These are phyloP conservation scores for Tenthredo distinguenda DNA, from an alignment of 2,888 invertebrate genomes.

Conservation along the genomic window DNA sequence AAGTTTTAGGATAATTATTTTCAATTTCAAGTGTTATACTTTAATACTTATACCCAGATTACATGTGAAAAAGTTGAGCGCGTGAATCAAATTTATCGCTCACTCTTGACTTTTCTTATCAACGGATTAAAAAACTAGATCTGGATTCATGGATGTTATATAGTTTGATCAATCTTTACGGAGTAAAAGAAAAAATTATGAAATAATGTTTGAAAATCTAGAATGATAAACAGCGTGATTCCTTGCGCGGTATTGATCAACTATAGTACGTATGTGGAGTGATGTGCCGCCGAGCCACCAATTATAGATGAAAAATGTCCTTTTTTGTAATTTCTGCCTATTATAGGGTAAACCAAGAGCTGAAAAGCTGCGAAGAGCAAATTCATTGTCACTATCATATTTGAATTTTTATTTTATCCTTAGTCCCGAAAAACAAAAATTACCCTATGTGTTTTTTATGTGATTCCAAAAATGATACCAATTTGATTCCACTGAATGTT, in stretches of 20 bases:
- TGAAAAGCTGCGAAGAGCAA: no score
- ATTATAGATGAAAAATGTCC: no score
- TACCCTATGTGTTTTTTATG: no score
- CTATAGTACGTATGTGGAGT: background rate
- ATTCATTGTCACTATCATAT: no score
- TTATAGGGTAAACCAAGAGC: no score
- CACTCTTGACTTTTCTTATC: background rate
- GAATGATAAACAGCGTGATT: background rate
- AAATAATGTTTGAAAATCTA: background rate
- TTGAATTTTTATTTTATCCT: no score
- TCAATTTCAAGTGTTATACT: background rate
- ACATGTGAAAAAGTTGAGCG: background rate
- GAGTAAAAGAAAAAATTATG: background rate
- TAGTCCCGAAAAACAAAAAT: no score
- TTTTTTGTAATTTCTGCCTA: no score
- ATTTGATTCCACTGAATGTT: background rate
- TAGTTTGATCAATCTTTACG: background rate
- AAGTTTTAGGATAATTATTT: background rate
- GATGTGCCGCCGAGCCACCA: background rate
- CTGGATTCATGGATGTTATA: background rate
- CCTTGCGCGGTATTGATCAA: background rate
- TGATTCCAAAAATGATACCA: background rate
- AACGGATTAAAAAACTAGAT: background rate
- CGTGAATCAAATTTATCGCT: background rate
- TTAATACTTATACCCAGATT: background rate